Base-by-base conservation (phyloP, 2,888 invertebrate species). In the Chymomyza caudatula region DNA sequence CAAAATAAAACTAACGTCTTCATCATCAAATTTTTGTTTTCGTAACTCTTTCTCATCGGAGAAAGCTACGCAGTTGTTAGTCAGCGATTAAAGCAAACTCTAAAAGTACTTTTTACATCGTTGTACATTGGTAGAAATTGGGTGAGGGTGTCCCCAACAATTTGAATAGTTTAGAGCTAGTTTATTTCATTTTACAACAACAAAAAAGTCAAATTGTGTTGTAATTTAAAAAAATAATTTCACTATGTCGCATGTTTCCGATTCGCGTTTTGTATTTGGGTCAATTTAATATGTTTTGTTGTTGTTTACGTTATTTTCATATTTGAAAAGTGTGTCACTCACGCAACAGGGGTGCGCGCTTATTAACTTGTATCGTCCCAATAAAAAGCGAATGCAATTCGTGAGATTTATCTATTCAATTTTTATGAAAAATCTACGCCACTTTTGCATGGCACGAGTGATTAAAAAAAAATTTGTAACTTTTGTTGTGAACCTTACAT, bases 121-220 rank as follows among this genome's bases (percentile, higher is more conserved):
- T 11, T 37, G 29, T 11, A 37, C 8, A 37, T 37, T n/a, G n/a
- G 29, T 11, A 37, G 11, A 11, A 29, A 37, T 29, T 5, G 6
- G 6, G 29, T 11, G 29, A 11, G 11, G 11, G 29, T 37, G 29
- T 37, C 29, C 29, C 29, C 29, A 11, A 37, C 29, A 2, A 37
- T 37, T 37, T 37, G 29, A 37, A 37, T 11, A 37, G 11, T 11
- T 37, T 11, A n/a, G n/a, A n/a, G n/a, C n/a, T n/a, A 37, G 11
- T 79, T 79, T 79, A 78, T 78, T 79, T 81, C 78, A 81, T 84
- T 71, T 78, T 73, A 47, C 54, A 67, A 11, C 8, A 11, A 37
- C 8, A 37, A 37, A 37, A 37, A 3, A 11, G 29, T 37, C 8
- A 37, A 37, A 11, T 37, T 37, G 11, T 37, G 11, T 8, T 37